Evolutionary conservation across 2,113 vertebrate genomes (phyloP), one percentile per base, ranked within the genome.

Genomic region (Colossoma macropomum): DNA sequence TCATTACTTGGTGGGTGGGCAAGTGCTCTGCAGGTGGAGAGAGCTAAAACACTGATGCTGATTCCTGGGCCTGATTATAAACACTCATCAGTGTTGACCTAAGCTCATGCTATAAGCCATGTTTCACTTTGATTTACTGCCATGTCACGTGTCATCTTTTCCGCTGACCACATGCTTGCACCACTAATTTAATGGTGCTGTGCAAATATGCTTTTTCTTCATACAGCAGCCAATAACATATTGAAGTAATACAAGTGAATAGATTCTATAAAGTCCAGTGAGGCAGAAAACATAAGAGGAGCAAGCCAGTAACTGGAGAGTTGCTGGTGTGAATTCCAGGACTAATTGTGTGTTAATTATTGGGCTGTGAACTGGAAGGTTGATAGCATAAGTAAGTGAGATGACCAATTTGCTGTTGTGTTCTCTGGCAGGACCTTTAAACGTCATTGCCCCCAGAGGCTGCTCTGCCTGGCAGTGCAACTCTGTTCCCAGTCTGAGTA

Each of bases 81-180:
- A 93, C 92, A 92, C 81, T 72, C 80, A 76, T 89, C 82, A 91
- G 86, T 90, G 88, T 91, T 89, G 82, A 91, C 89, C 86, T 84
- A 84, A 87, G 82, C 66, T 84, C 78, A 19, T 83, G 65, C 79
- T 89, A 77, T 80, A 79, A 79, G n/a, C 88, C 84, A 83, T 89
- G 82, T 90, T 92, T 82, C 86, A 82, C 81, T 88, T 89, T 91
- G 70, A 92, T 91, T 91, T 91, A 90, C 80, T 75, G 41, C 71
- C 45, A 52, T 70, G 38, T 89, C 32, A 54, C 48, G 79, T 85
- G 85, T 66, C 75, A 77, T 76, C 63, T 80, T 70, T 87, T 70
- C 71, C 41, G 23, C 74, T 75, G 50, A 63, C 81, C 75, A 75
- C 80, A 77, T 83, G 82, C 84, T 87, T 75, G 72, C 85, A 62